Conservation (phyloP, 2,888 invertebrate species). For the Mythimna albipuncta region DNA sequence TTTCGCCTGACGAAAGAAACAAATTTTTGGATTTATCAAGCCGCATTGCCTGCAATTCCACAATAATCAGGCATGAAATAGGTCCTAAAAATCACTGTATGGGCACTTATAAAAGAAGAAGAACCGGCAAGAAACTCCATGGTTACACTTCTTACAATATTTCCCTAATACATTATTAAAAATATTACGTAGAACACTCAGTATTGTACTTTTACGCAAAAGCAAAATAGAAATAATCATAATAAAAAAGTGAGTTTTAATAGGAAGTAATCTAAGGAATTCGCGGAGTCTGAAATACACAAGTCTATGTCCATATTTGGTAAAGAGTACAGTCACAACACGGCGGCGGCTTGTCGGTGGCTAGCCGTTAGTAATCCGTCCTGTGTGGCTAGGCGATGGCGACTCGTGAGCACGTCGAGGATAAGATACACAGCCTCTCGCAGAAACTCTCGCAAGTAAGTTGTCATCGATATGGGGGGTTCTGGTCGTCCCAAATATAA, state of each 20-base stretch:
- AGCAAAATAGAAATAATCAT: too few relatives aligned
- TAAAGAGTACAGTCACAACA: slow-evolving; percentile 80
- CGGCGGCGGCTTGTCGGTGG: slow-evolving; percentile 79
- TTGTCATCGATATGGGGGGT: slow-evolving; percentile 76
- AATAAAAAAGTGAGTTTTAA: too few relatives aligned
- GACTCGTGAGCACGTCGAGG: slow-evolving; percentile 93
- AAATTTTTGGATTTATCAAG: neutral
- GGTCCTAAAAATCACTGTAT: neutral
- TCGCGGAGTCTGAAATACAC: too few relatives aligned
- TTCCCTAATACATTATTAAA: too few relatives aligned
- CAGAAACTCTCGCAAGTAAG: slow-evolving; percentile 94
- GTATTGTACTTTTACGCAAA: too few relatives aligned
- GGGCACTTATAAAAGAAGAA: too few relatives aligned
- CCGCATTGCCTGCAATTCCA: neutral
- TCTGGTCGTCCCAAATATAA: slow-evolving; percentile 69
- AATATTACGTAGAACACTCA: too few relatives aligned
- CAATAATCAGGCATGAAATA: slow-evolving; percentile 19
- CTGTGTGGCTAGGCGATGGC: slow-evolving; percentile 92
- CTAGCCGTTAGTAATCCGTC: slow-evolving; percentile 87
- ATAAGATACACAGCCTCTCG: slow-evolving; percentile 93
- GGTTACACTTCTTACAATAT: too few relatives aligned
- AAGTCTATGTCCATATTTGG: neutral
- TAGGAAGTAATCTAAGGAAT: too few relatives aligned
- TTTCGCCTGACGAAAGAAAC: neutral
- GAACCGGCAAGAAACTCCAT: too few relatives aligned